phyloP scores from a whole-genome alignment of 2,888 invertebrate genomes.

The Alitta virens region DNA sequence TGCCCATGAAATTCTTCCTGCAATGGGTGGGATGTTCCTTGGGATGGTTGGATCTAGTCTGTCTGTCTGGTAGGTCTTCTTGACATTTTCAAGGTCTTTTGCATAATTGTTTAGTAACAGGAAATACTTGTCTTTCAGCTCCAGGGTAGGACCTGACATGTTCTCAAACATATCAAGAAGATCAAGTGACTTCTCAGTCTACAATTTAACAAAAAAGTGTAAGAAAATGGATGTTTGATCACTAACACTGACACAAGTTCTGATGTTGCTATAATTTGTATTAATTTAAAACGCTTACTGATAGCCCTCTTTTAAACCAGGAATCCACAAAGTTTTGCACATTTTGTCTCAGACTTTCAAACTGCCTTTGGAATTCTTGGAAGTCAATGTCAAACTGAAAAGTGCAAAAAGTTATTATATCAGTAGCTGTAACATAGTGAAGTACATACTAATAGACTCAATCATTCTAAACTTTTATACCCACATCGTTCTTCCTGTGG shows the following conservation, averaged over 20 bases:
- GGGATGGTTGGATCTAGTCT: slow-evolving; percentile 86
- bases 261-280: slow-evolving; percentile 15
- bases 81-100: slow-evolving; percentile 78
- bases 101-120: slow-evolving; percentile 61
- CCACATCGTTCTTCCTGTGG: slow-evolving; percentile 71
- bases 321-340: slow-evolving; percentile 68
- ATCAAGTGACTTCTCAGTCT: slow-evolving; percentile 56
- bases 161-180: slow-evolving; percentile 54
- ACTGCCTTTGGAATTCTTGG: slow-evolving; percentile 74
- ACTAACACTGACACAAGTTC: neutral
- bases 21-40: slow-evolving; percentile 85
- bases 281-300: too few relatives aligned
- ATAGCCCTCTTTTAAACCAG: slow-evolving; percentile 50
- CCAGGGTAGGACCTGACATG: slow-evolving; percentile 51
- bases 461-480: slow-evolving; percentile 19
- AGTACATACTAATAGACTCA: neutral
- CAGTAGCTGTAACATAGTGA: neutral
- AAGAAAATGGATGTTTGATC: neutral
- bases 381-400: slow-evolving; percentile 78
- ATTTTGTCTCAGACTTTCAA: slow-evolving; percentile 61
- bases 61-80: slow-evolving; percentile 76
- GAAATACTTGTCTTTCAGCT: slow-evolving; percentile 57
- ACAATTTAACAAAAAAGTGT: neutral
- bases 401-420: slow-evolving; percentile 21
- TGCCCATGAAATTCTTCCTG: slow-evolving; percentile 76